Conservation (phyloP, 2,888 invertebrate species). For the Stomorhina lunata region DNA sequence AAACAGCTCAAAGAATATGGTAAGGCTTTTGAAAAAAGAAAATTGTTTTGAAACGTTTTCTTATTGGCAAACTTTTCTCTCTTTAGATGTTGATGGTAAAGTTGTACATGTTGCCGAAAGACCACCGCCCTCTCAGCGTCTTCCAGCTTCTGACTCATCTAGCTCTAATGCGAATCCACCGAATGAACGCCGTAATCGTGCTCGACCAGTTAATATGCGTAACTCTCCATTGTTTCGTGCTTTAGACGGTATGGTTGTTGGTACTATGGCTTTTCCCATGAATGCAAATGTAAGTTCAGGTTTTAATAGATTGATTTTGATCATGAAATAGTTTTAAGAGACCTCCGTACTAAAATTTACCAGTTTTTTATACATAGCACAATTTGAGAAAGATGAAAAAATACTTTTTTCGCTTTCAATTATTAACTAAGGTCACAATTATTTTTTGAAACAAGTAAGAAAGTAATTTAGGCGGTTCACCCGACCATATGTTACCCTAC, state of each 20-base stretch:
- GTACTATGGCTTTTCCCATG: conserved; percentile 80
- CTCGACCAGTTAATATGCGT: conserved; percentile 73
- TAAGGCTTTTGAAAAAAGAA: conserved; percentile 73
- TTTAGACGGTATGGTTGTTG: conserved; percentile 79
- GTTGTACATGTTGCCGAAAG: conserved; percentile 95
- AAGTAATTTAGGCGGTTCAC: no score
- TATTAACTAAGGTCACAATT: no score
- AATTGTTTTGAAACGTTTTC: not conserved
- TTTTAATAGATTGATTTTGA: not conserved
- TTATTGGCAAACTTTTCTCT: not conserved
- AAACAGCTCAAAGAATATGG: conserved; percentile 92
- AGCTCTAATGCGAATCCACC: conserved; percentile 68
- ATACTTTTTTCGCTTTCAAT: no score
- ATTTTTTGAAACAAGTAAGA: no score
- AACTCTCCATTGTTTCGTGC: conserved; percentile 77
- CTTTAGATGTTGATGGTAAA: conserved; percentile 91
- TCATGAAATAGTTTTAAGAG: not conserved
- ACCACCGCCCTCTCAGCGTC: conserved; percentile 85
- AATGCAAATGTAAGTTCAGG: conserved; percentile 69
- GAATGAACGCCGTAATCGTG: conserved; percentile 78
- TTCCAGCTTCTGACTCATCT: conserved; percentile 69
- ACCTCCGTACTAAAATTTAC: not conserved
- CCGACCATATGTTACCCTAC: no score
- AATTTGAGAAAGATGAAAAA: no score
- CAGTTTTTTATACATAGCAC: no score